These are phyloP conservation scores for Pygocentrus nattereri DNA, from an alignment of 2,797 vertebrate genomes.

Conservation along the genomic window DNA sequence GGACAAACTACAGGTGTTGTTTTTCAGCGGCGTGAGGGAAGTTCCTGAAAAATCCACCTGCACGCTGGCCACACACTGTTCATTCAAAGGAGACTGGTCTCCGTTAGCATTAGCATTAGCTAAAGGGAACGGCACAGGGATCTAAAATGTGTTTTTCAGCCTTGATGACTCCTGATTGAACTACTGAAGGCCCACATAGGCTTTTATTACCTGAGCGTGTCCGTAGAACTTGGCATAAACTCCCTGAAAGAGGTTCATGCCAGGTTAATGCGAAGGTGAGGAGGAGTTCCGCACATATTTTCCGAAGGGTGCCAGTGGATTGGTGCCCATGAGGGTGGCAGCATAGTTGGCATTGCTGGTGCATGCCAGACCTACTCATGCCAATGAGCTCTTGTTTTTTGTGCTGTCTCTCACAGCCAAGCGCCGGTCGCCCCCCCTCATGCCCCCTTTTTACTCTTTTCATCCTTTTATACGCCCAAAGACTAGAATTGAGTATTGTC, in stretches of 20 bases:
- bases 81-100: background rate
- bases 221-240: conserved; percentile 1
- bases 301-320: conserved; percentile 20
- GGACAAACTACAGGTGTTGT: background rate
- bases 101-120: background rate
- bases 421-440: conserved; percentile 30
- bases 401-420: conserved; percentile 22
- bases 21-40: background rate
- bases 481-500: background rate
- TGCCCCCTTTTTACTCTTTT: background rate
- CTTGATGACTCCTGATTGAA: background rate
- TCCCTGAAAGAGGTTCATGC: conserved; percentile 17
- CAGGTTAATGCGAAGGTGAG: background rate
- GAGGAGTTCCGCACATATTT: conserved; percentile 41
- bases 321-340: conserved; percentile 17
- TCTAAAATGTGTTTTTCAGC: background rate
- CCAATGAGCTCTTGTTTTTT: conserved; percentile 52
- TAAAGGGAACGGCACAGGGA: too few relatives aligned
- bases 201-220: conserved; percentile 20
- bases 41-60: background rate
- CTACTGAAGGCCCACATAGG: too few relatives aligned
- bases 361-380: conserved; percentile 41
- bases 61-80: background rate
- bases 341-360: conserved; percentile 47
- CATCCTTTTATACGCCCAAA: background rate